Percentiles rank a stretch among this genome's conserved stretches.
Evolutionary conservation across 1,140 invertebrate genomes (phyloP).

Genomic region (Caenorhabditis brenneri): DNA sequence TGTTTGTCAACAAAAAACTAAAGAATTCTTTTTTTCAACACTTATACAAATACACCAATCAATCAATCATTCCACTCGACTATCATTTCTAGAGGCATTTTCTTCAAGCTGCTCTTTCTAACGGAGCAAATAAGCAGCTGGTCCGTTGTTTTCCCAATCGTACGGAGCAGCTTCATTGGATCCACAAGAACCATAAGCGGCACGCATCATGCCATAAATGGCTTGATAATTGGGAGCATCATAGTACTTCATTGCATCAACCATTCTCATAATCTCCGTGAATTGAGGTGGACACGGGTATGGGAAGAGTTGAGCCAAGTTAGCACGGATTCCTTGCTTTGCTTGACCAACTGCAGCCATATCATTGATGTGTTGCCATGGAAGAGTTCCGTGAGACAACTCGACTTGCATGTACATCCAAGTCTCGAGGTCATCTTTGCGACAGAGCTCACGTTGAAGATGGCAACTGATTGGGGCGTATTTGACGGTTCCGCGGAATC

Average conservation of each 20-base stretch:
- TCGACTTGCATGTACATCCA: constrained; percentile 49
- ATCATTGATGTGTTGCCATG: constrained; percentile 35
- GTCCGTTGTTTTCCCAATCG: constrained; percentile 23
- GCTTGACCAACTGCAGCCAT: not conserved
- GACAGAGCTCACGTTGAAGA: constrained; percentile 40
- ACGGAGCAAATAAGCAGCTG: not conserved
- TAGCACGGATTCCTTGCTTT: not conserved
- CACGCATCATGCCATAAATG: not conserved
- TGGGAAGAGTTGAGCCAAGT: not conserved
- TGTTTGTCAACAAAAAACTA: too few species aligned
- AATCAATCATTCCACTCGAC: too few species aligned
- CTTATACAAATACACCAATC: too few species aligned
- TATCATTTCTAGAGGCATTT: not conserved
- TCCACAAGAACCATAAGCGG: not conserved
- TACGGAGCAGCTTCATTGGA: constrained; percentile 18
- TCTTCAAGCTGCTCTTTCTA: not conserved
- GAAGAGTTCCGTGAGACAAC: constrained; percentile 8
- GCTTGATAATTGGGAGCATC: constrained; percentile 18
- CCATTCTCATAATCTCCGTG: constrained; percentile 8
- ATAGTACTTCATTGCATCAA: constrained; percentile 22
- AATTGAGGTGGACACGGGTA: not conserved
- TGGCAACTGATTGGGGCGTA: constrained; percentile 46
- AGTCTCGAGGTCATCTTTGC: constrained; percentile 47
- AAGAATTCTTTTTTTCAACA: too few species aligned
- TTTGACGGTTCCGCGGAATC: constrained; percentile 53